Conservation (phyloP, 2,113 vertebrate genomes). For the Heteronetta atricapilla region DNA sequence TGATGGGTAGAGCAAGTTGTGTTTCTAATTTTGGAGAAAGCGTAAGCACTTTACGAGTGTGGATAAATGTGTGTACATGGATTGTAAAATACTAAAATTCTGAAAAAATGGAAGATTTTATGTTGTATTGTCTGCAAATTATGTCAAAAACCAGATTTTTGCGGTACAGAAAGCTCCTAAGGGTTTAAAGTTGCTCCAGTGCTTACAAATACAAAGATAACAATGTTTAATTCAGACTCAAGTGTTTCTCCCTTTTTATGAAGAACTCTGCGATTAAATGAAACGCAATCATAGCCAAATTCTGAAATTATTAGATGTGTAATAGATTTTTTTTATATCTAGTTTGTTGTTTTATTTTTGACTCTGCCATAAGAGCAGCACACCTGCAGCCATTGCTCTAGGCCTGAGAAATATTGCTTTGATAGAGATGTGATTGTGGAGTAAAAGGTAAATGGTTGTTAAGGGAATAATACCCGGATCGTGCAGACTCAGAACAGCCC, state of each 20-base stretch:
- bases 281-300: background rate
- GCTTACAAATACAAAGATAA: background rate
- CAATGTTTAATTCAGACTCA: conserved; percentile 5
- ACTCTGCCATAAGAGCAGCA: conserved; percentile 25
- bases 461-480: conserved; percentile 34
- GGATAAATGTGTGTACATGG: background rate
- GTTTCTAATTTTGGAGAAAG: background rate
- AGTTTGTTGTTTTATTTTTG: conserved; percentile 1
- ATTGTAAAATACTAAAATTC: conserved; percentile 23
- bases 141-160: conserved; percentile 39
- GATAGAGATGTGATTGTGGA: conserved; percentile 49
- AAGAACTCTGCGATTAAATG: background rate
- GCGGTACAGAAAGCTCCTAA: conserved; percentile 29
- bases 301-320: background rate
- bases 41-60: background rate
- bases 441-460: conserved; percentile 55
- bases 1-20: background rate
- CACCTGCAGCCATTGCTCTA: conserved; percentile 52
- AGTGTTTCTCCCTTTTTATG: conserved; percentile 4
- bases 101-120: background rate
- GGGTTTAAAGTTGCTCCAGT: background rate
- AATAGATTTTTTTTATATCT: background rate
- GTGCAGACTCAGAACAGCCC: conserved; percentile 3
- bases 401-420: conserved; percentile 64
- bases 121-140: conserved; percentile 39